These are phyloP conservation scores for Orthonevra nobilis DNA, from an alignment of 2,888 invertebrate species.

Conservation along the genomic window DNA sequence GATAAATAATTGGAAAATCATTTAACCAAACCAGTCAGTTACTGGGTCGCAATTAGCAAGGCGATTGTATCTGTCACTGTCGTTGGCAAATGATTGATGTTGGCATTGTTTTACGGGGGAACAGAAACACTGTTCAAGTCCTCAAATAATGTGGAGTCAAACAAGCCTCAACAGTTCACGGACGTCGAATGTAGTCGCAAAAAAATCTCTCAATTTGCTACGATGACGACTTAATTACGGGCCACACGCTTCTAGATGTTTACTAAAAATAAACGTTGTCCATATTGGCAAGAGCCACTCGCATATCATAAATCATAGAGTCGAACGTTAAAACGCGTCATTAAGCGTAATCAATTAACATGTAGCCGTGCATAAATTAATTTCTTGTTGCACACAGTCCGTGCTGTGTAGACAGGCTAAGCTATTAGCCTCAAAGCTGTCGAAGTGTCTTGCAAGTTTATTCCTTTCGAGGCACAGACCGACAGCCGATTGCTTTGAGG, in stretches of 20 bases:
- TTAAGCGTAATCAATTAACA: slow-evolving; percentile 66
- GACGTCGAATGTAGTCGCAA: slow-evolving; percentile 5
- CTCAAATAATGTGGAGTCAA: slow-evolving; percentile 13
- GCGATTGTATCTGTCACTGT: slow-evolving; percentile 47
- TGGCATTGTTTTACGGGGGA: slow-evolving; percentile 19
- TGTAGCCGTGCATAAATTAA: slow-evolving; percentile 64
- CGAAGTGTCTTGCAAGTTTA: slow-evolving; percentile 46
- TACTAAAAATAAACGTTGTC: slow-evolving; percentile 40
- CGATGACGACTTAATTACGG: slow-evolving; percentile 34
- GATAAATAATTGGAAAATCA: too few species aligned
- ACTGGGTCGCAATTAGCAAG: neutral
- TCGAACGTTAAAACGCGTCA: slow-evolving; percentile 59
- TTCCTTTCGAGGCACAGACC: slow-evolving; percentile 6
- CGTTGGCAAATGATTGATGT: slow-evolving; percentile 55
- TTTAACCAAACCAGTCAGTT: slow-evolving; percentile 26
- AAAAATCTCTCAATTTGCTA: slow-evolving; percentile 21
- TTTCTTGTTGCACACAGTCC: slow-evolving; percentile 23
- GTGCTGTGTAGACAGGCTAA: slow-evolving; percentile 13
- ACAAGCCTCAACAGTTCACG: slow-evolving; percentile 25
- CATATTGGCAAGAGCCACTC: neutral
- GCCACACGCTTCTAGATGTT: slow-evolving; percentile 15
- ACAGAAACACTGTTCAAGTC: slow-evolving; percentile 17
- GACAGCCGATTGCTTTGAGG: slow-evolving; percentile 3
- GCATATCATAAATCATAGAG: slow-evolving; percentile 57
- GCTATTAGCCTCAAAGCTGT: slow-evolving; percentile 52